phyloP scores from a whole-genome alignment of 2,113 vertebrate species.

The Harpagus bidentatus region DNA sequence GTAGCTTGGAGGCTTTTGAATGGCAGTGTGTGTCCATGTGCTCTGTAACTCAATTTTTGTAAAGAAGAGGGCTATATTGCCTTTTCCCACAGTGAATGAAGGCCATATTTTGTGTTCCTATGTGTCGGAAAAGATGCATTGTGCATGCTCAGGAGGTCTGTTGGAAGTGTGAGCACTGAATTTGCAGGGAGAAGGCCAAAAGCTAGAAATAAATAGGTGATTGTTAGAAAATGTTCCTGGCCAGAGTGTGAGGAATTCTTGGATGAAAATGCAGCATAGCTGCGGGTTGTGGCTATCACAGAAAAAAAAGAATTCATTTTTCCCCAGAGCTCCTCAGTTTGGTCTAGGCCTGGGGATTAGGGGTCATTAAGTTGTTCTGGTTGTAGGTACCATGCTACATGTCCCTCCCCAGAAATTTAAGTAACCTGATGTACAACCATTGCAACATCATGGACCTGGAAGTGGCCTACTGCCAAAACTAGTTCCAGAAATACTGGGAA shows the following conservation, averaged over 20 bases:
- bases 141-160: rapidly evolving
- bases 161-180: neutral
- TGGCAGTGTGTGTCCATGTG: rapidly evolving
- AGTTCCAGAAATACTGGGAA: neutral
- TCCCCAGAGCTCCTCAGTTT: neutral
- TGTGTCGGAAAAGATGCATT: neutral
- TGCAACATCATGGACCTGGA: neutral
- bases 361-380: neutral
- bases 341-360: neutral
- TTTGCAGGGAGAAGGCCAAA: neutral
- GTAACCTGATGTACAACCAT: neutral
- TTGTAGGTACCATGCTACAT: rapidly evolving
- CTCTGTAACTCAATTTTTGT: neutral
- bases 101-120: neutral
- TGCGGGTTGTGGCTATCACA: neutral
- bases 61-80: neutral
- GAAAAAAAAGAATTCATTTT: neutral
- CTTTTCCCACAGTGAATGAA: neutral
- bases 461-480: neutral
- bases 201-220: neutral
- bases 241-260: neutral
- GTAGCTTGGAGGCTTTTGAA: neutral
- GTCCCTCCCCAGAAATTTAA: neutral
- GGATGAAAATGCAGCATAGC: neutral
- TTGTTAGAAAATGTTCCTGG: neutral